These are phyloP conservation scores for Ophion obscuratus DNA, from an alignment of 2,888 invertebrate genomes.

Conservation along the genomic window DNA sequence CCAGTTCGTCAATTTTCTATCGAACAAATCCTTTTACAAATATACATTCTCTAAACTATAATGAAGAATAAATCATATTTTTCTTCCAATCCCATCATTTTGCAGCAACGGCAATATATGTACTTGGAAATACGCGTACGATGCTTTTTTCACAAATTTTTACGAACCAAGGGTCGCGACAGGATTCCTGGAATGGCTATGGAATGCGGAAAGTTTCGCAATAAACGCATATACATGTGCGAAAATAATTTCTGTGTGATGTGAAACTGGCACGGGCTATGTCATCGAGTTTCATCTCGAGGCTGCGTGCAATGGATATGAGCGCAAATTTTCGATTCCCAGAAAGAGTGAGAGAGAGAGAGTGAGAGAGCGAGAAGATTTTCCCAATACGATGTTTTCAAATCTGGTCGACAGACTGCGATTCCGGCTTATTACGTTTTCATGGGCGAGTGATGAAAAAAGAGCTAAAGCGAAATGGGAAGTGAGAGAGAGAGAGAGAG, in stretches of 20 bases:
- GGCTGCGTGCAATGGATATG: background rate
- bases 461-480: background rate
- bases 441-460: background rate
- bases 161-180: too few relatives aligned
- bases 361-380: conserved; percentile 2
- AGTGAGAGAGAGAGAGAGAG: background rate
- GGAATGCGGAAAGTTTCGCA: too few relatives aligned
- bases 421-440: conserved; percentile 49
- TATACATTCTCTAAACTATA: too few relatives aligned
- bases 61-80: too few relatives aligned
- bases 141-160: too few relatives aligned
- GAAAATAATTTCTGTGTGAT: background rate
- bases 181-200: too few relatives aligned
- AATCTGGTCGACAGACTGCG: conserved; percentile 28
- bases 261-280: background rate
- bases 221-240: too few relatives aligned
- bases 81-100: too few relatives aligned
- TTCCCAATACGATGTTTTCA: conserved; percentile 30
- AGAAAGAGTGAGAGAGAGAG: background rate
- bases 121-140: too few relatives aligned
- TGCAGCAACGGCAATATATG: too few relatives aligned
- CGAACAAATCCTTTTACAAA: too few relatives aligned
- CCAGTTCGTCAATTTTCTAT: too few relatives aligned
- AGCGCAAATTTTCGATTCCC: conserved; percentile 20
- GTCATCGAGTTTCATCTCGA: background rate